Evolutionary conservation across 2,888 invertebrate genomes (phyloP), one percentile per base, ranked within the genome.

Genomic region (Phania funesta): DNA sequence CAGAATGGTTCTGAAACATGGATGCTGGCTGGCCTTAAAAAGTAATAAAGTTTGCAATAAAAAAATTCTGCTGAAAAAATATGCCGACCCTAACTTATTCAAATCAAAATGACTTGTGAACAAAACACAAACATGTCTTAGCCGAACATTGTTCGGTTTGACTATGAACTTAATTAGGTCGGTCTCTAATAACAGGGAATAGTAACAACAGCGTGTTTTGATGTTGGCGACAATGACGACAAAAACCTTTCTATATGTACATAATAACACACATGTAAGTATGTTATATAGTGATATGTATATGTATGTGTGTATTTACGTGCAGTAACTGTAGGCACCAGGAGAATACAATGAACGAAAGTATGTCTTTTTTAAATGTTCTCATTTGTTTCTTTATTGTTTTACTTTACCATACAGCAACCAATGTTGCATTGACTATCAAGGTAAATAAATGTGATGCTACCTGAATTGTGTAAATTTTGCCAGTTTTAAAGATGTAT

Each of bases 391-490:
- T 11, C n/a, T 18, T 38, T 26, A 1, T 38, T 35, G 11, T 52
- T 29, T 48, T 50, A 20, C 16, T 62, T 29, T 32, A 54, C 73
- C 32, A 54, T 44, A 64, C 32, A 18, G 46, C 32, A 74, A 74
- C 46, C 54, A 74, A 52, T 22, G n/a, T 62, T 60, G 41, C 20
- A 38, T 52, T 29, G 60, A 54, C 50, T 60, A 41, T 20, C 18
- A 6, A 26, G 20, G 2, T 54, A 54, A 54, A 56, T 46, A 54
- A 62, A 74, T 54, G 13, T 54, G 26, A 64, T 26, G 64, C 46
- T 64, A 62, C 62, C n/a, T 54, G 62, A 54, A 54, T 62, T 60
- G 60, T 71, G 22, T 52, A 13, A 20, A 48, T 44, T 62, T 73
- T 26, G 62, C 20, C 7, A 54, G 62, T 29, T 44, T 73, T 32